Evolutionary conservation across 2,797 vertebrate genomes (phyloP).

Genomic region (Coracias cyanogaster): DNA sequence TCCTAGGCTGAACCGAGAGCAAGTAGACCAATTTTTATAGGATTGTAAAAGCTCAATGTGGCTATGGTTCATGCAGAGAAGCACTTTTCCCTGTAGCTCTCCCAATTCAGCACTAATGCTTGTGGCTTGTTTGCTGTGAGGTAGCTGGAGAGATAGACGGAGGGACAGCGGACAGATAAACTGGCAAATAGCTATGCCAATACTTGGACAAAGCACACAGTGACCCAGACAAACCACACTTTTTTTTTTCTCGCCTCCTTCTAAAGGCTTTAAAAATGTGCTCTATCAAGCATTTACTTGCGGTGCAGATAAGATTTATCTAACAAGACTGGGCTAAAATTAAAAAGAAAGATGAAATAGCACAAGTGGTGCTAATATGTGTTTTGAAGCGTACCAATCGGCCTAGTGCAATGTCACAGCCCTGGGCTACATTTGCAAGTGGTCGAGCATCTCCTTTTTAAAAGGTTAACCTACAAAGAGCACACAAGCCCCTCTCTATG

Average conservation of each 20-base stretch:
- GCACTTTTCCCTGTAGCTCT: slow-evolving; percentile 59
- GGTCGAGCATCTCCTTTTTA: slow-evolving; percentile 86
- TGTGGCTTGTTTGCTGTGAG: slow-evolving; percentile 7
- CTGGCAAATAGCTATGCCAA: slow-evolving; percentile 56
- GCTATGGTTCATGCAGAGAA: slow-evolving; percentile 72
- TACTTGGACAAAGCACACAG: slow-evolving; percentile 75
- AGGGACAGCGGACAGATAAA: slow-evolving; percentile 59
- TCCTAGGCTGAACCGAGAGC: slow-evolving; percentile 74
- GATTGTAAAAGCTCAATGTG: slow-evolving; percentile 77
- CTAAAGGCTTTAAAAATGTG: slow-evolving; percentile 68
- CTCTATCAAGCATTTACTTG: slow-evolving; percentile 72
- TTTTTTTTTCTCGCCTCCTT: neutral
- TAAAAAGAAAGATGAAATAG: slow-evolving; percentile 77
- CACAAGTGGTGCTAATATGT: slow-evolving; percentile 79
- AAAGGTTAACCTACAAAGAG: slow-evolving; percentile 91
- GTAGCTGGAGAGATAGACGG: slow-evolving; percentile 60
- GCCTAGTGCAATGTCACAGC: slow-evolving; percentile 81
- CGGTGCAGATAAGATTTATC: slow-evolving; percentile 74
- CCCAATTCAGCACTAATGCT: slow-evolving; percentile 52
- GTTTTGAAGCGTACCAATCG: slow-evolving; percentile 82
- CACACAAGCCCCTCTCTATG: slow-evolving; percentile 83
- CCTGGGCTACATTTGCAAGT: slow-evolving; percentile 87
- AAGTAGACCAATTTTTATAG: slow-evolving; percentile 80
- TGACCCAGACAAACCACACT: slow-evolving; percentile 66
- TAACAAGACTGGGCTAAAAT: slow-evolving; percentile 79